A percentile compares a stretch with the other conserved stretches of the same genome.
Conservation (phyloP, 2,113 vertebrate species). For the Chloropsis cyanopogon region DNA sequence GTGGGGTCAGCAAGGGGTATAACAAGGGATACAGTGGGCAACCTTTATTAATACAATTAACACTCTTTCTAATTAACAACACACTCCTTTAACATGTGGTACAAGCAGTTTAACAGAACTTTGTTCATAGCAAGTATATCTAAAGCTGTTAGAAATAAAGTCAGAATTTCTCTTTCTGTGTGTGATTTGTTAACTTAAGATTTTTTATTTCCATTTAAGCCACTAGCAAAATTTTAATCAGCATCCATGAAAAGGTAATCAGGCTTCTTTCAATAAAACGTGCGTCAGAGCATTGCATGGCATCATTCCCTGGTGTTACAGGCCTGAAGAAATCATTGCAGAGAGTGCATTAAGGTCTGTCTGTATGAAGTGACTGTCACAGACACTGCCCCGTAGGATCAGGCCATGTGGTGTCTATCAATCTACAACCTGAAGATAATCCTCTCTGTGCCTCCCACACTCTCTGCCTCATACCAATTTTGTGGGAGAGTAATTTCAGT, state of each 20-base stretch:
- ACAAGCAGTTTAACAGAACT: too few relatives aligned
- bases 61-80: too few relatives aligned
- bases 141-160: background rate
- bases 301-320: background rate
- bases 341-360: background rate
- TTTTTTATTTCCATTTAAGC: background rate
- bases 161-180: background rate
- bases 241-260: background rate
- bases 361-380: background rate
- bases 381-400: background rate
- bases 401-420: slow-evolving; percentile 16
- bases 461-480: background rate
- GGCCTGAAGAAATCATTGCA: background rate
- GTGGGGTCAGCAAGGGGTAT: too few relatives aligned
- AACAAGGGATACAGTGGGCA: too few relatives aligned
- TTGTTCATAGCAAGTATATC: background rate
- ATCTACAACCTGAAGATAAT: background rate
- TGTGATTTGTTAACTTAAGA: background rate
- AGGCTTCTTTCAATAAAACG: background rate
- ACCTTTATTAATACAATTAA: too few relatives aligned
- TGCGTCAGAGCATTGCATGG: background rate
- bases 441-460: background rate
- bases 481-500: slow-evolving; percentile 20
- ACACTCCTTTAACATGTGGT: too few relatives aligned
- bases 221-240: background rate